Conservation (phyloP, 2,113 vertebrate species). For the Trochalopteron elliotii region DNA sequence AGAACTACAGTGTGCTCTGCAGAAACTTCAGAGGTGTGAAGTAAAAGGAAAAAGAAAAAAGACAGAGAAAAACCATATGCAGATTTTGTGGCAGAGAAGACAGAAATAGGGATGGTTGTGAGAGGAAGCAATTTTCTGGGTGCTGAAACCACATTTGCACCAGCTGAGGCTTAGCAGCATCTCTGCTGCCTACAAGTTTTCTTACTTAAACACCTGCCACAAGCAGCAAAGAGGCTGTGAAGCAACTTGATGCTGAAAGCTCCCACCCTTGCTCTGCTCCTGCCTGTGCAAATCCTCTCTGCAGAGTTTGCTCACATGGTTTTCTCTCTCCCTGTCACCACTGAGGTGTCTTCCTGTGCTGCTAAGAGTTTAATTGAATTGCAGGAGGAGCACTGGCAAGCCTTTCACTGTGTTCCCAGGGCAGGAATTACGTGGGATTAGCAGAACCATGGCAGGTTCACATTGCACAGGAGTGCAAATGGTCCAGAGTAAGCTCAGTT, state of each 20-base stretch:
- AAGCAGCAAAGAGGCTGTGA: background rate
- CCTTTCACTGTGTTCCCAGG: background rate
- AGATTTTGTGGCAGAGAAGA: background rate
- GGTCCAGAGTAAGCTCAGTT: accelerated
- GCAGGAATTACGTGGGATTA: background rate
- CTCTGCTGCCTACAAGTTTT: accelerated
- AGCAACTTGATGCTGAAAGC: background rate
- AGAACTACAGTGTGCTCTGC: background rate
- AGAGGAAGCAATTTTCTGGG: slow-evolving; percentile 27
- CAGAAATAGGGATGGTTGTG: background rate
- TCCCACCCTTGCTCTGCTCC: background rate
- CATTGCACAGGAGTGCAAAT: accelerated
- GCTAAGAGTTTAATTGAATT: background rate
- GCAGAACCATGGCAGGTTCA: background rate
- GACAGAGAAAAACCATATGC: background rate
- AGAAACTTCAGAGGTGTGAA: background rate
- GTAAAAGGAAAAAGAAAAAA: background rate
- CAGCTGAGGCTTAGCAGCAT: background rate
- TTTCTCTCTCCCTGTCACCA: background rate
- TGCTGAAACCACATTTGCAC: background rate
- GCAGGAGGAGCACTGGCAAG: background rate
- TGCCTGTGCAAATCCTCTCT: background rate
- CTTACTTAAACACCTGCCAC: background rate
- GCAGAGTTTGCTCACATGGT: background rate
- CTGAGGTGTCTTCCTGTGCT: background rate